These are phyloP conservation scores for Actinemys pallida DNA, from an alignment of 2,113 vertebrate genomes.

Conservation along the genomic window DNA sequence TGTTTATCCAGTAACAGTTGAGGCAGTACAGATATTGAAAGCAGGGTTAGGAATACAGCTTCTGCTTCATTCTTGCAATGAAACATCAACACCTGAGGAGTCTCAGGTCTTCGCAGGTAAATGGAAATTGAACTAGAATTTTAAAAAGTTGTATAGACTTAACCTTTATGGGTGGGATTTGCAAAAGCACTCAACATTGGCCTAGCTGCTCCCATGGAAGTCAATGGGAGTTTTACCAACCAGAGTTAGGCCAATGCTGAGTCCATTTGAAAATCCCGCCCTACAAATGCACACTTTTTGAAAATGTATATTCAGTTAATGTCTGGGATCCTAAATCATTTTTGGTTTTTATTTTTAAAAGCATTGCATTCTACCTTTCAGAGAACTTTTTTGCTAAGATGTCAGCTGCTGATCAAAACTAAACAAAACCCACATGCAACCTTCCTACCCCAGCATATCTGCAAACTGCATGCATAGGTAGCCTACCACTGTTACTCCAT, in stretches of 20 bases:
- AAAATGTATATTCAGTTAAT: neutral
- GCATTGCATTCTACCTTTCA: neutral
- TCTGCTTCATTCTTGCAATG: conserved; percentile 2
- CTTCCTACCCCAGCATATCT: neutral
- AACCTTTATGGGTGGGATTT: neutral
- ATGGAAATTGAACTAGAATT: neutral
- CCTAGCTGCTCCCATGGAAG: fast-evolving
- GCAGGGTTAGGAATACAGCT: neutral
- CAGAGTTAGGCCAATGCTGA: neutral
- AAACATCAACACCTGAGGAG: neutral
- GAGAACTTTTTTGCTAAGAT: neutral
- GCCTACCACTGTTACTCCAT: neutral
- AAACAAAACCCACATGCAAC: neutral
- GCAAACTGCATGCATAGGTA: neutral
- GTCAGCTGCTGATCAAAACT: neutral
- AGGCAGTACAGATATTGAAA: neutral
- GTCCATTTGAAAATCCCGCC: neutral
- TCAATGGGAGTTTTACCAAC: neutral
- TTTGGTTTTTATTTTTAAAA: neutral
- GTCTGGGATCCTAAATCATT: neutral
- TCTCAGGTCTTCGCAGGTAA: neutral
- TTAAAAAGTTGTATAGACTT: neutral
- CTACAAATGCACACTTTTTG: neutral
- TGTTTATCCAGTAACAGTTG: neutral
- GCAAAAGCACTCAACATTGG: neutral